These are phyloP conservation scores for Periplaneta americana DNA, from an alignment of 1,140 invertebrate genomes.

Conservation along the genomic window DNA sequence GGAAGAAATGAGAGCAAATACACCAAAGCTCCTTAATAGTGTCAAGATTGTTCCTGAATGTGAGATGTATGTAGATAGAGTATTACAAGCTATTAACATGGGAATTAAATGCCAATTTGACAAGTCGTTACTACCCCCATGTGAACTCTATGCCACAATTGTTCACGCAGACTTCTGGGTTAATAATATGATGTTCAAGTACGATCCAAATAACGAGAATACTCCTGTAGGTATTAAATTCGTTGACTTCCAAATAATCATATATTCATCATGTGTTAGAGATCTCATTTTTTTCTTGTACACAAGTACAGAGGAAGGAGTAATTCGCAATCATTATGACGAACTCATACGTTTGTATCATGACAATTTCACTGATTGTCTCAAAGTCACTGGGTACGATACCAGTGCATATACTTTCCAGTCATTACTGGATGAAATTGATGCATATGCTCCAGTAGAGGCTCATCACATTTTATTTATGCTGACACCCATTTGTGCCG, in stretches of 20 bases:
- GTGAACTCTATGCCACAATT: constrained; percentile 16
- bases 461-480: background rate
- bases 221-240: constrained; percentile 1
- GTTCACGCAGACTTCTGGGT: constrained; percentile 16
- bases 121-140: background rate
- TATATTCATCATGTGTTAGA: constrained; percentile 6
- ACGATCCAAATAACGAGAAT: background rate
- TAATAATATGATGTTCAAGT: constrained; percentile 18
- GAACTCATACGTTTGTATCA: constrained; percentile 6
- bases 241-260: constrained; percentile 12
- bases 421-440: background rate
- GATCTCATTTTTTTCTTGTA: constrained; percentile 13
- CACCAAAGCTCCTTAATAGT: background rate
- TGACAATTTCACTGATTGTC: background rate
- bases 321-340: background rate
- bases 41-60: constrained; percentile 6
- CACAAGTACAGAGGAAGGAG: constrained; percentile 1
- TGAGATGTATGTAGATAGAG: background rate
- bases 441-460: background rate
- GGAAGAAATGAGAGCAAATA: background rate
- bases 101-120: background rate
- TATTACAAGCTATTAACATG: background rate
- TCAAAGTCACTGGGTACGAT: constrained; percentile 1
- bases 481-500: background rate
- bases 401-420: background rate